phyloP scores from a whole-genome alignment of 1,140 invertebrate genomes.

The Caenorhabditis remanei region DNA sequence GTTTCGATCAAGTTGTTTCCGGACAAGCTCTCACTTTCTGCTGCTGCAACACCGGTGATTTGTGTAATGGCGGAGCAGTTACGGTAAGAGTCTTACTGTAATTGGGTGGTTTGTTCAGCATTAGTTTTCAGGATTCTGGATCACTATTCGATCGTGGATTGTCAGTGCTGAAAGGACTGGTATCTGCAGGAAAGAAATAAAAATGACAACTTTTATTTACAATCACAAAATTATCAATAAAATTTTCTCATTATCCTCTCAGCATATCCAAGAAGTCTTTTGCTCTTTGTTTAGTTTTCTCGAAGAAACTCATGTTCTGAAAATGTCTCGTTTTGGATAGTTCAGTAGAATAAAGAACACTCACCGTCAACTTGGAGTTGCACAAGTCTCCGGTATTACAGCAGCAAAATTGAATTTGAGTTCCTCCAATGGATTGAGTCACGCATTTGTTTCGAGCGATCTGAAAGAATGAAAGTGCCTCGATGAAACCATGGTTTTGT shows the following conservation, averaged over 20 bases:
- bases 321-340: not conserved
- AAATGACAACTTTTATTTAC: not conserved
- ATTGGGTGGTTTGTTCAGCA: too few relatives aligned
- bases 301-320: constrained; percentile 42
- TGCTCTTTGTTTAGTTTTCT: constrained; percentile 36
- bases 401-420: constrained; percentile 44
- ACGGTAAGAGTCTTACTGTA: not conserved
- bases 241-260: not conserved
- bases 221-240: not conserved
- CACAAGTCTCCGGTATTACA: constrained; percentile 57
- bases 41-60: constrained; percentile 32
- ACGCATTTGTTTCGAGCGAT: constrained; percentile 55
- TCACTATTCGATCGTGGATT: constrained; percentile 37
- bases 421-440: constrained; percentile 34
- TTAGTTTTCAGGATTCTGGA: not conserved
- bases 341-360: not conserved
- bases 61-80: constrained; percentile 40
- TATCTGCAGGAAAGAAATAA: constrained; percentile 38
- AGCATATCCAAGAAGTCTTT: constrained; percentile 39
- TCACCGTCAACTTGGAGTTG: constrained; percentile 52
- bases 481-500: too few relatives aligned
- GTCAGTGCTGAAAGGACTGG: constrained; percentile 42
- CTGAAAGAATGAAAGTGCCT: not conserved
- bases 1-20: constrained; percentile 28
- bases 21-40: constrained; percentile 12